Evolutionary conservation across 2,888 invertebrate genomes (phyloP), one percentile per base, ranked within the genome.

Genomic region (Aleiodes leptofemur): DNA sequence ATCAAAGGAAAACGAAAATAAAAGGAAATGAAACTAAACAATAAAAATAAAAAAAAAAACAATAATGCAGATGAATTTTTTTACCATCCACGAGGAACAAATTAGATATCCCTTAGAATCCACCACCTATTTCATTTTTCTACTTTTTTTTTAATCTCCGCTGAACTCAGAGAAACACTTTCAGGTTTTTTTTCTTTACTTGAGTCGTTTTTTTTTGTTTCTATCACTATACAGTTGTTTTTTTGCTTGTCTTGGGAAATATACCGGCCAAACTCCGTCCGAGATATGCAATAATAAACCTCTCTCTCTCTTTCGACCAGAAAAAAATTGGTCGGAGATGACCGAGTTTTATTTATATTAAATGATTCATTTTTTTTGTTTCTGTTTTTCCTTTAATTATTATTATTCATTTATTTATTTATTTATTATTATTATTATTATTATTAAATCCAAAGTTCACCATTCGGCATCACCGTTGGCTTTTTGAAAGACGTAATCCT

Each of bases 381-480:
- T 23, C 9, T 43, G 64, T 68, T 50, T 23, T 23, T 29, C 50
- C 50, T 23, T 68, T 48, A 50, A 50, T 50, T 50, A 16, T 53
- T 53, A 29, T 68, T 50, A 50, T 43, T 68, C n/a, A 29, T 31
- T 57, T 55, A 14, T 51, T 50, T 16, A 61, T 61, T 61, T 61
- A 57, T 57, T 59, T 50, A 57, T 57, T 50, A 57, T 43, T 71
- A 23, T 5, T 23, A 38, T 57, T 23, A 59, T 50, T 7, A 57
- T 56, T 56, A 38, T 43, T 23, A 56, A 55, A 31, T 69, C 31
- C n/a, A 34, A 34, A 56, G 23, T 80, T 93, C 93, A 99, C 99
- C 99, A 99, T 90, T 99, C 99, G 31, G 99, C 99, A 92, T 99
- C 99, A 82, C 99, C 99, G 86, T 95, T 97, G 13, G 98, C 98